Evolutionary conservation across 2,797 vertebrate species (phyloP), one percentile per base, ranked within the genome.

Genomic region (Oreonectes daqikongensis): DNA sequence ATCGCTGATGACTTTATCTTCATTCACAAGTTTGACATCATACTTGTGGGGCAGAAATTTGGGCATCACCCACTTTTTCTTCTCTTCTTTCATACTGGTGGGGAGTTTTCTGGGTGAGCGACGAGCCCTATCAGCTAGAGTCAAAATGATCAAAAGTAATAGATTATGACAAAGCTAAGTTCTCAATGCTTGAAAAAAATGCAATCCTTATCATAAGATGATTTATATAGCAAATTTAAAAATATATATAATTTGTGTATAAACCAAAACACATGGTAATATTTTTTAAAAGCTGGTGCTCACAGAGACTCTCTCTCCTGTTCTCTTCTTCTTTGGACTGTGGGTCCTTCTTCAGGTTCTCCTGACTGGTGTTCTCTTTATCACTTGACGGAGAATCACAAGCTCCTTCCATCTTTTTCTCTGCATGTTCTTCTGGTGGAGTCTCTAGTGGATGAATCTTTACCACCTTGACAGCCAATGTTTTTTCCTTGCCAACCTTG

Each of bases 11-110:
- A 99, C 97, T 92, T 99, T 99, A 75, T 99, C 97, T 87, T 99
- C 97, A 28, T 86, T 95, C 79, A 98, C 91, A 72, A 99, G 92
- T 88, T 95, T 98, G 61, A 99, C 95, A 20, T 99, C 97, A 0
- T 99, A 99, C 79, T 97, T 99, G 83, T 97, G 96, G 53, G 97
- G 97, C 85, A 99, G 91, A 84, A 99, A 99, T 84, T 98, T 99
- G 24, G 98, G 98, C 87, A 97, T 98, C 40, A 89, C 96, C 97
- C 97, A 99, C 86, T 90, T 98, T 86, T 93, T 97, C 90, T 94
- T 98, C 82, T 98, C 97, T 80, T 99, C 98, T 84, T 98, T 99
- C 87, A 94, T 87, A 1, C 94, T 96, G 73, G 94, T 94, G 48
- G 96, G 93, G 63, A 97, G 94, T 87, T 98, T 99, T 81, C 97